phyloP scores from a whole-genome alignment of 1,140 invertebrate species.

The Nebria ingens region DNA sequence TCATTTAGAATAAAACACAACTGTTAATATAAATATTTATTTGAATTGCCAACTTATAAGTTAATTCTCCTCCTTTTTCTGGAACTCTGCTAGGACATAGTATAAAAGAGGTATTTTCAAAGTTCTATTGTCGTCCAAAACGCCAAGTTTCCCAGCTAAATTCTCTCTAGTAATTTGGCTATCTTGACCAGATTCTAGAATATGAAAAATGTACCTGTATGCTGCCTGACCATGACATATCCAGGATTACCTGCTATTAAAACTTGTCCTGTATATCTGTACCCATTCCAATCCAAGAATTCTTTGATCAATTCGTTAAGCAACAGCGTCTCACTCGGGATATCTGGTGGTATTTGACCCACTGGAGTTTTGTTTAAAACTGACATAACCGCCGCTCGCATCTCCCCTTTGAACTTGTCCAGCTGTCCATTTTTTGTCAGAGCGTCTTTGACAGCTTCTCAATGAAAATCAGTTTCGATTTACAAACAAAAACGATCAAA shows the following conservation, averaged over 20 bases:
- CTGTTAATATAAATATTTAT: too few species aligned
- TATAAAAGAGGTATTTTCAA: too few species aligned
- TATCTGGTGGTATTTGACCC: constrained; percentile 22
- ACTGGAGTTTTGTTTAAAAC: constrained; percentile 25
- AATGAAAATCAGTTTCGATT: not conserved
- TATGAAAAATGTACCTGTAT: too few species aligned
- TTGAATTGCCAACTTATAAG: too few species aligned
- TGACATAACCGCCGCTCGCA: constrained; percentile 36
- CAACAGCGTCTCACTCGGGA: constrained; percentile 31
- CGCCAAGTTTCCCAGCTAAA: too few species aligned
- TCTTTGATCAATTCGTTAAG: constrained; percentile 39
- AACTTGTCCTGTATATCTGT: constrained; percentile 35
- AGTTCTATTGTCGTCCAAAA: too few species aligned
- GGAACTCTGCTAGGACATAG: too few species aligned
- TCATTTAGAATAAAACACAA: too few species aligned
- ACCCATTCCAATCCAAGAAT: constrained; percentile 40
- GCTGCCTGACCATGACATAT: too few species aligned
- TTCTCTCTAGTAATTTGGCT: too few species aligned
- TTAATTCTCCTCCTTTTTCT: too few species aligned
- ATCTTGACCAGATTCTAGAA: too few species aligned
- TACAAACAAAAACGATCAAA: not conserved
- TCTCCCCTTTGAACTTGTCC: constrained; percentile 35
- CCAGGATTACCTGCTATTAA: constrained; percentile 32
- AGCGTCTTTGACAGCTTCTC: constrained; percentile 38
- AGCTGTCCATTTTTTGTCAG: constrained; percentile 35